phyloP scores from a whole-genome alignment of 92 coral and sea anemone species.

The Chrysogorgia sp. region DNA sequence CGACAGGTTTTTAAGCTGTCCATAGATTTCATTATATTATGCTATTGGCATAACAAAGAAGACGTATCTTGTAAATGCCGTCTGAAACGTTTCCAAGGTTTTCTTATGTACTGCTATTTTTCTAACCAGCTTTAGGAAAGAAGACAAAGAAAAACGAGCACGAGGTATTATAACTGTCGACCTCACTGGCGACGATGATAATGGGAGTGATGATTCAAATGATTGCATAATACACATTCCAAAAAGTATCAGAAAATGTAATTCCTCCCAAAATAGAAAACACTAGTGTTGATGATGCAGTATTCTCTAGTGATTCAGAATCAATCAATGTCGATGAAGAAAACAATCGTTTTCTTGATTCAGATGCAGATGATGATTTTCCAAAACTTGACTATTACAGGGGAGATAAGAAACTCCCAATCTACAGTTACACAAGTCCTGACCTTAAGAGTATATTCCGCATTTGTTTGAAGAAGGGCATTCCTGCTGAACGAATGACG shows the following conservation, averaged over 20 bases:
- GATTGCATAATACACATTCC: too few relatives aligned
- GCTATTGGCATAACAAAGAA: too few relatives aligned
- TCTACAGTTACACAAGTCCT: constrained; percentile 33
- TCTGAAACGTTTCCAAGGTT: too few relatives aligned
- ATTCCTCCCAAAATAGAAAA: neutral
- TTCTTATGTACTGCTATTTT: too few relatives aligned
- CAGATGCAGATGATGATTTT: neutral
- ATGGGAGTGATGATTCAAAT: too few relatives aligned
- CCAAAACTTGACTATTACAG: constrained; percentile 27
- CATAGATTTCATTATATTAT: too few relatives aligned
- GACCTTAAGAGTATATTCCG: constrained; percentile 30
- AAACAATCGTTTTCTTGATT: neutral
- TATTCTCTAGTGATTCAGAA: neutral
- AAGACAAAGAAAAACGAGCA: neutral
- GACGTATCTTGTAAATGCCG: too few relatives aligned
- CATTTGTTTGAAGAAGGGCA: constrained; percentile 38
- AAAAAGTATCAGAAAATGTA: too few relatives aligned
- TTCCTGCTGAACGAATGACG: constrained; percentile 37
- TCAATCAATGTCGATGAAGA: neutral
- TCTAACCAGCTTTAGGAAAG: neutral
- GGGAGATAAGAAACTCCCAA: constrained; percentile 38
- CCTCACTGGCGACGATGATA: constrained; percentile 3
- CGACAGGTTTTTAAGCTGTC: too few relatives aligned
- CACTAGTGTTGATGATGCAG: neutral
- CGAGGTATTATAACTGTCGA: neutral